Evolutionary conservation across 2,888 invertebrate species (phyloP).

Genomic region (Euplagia quadripunctaria): DNA sequence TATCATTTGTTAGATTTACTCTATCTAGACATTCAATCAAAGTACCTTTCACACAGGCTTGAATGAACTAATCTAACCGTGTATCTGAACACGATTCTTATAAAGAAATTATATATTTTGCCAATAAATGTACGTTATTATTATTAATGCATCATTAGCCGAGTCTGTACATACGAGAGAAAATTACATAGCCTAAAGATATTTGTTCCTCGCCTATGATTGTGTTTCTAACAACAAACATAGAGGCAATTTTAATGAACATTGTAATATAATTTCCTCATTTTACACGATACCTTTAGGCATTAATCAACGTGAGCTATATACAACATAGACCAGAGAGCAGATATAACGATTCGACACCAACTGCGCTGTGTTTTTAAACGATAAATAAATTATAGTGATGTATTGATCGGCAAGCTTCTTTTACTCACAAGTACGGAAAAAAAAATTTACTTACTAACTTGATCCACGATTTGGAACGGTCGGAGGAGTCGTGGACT

Average conservation of each 20-base stretch:
- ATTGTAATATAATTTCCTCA: constrained; percentile 3
- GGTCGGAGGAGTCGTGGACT: not conserved
- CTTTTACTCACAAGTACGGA: not conserved
- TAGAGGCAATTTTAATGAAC: constrained; percentile 5
- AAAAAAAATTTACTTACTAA: not conserved
- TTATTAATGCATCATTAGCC: not conserved
- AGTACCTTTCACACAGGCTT: no score
- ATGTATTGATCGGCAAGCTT: not conserved
- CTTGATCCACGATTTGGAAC: not conserved
- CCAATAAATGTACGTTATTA: no score
- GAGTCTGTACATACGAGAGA: not conserved
- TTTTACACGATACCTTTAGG: constrained; percentile 2
- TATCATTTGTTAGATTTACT: no score
- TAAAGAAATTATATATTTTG: no score
- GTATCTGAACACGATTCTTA: no score
- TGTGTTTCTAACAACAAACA: constrained; percentile 8
- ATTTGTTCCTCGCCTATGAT: constrained; percentile 3
- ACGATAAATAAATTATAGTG: not conserved
- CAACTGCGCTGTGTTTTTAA: not conserved
- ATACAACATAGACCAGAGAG: not conserved
- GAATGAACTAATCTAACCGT: no score
- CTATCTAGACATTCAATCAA: no score
- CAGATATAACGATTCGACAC: not conserved
- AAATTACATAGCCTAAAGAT: constrained; percentile 12
- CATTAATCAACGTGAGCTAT: not conserved